Conservation (phyloP, 2,888 invertebrate species). For the Apamea epomidion region DNA sequence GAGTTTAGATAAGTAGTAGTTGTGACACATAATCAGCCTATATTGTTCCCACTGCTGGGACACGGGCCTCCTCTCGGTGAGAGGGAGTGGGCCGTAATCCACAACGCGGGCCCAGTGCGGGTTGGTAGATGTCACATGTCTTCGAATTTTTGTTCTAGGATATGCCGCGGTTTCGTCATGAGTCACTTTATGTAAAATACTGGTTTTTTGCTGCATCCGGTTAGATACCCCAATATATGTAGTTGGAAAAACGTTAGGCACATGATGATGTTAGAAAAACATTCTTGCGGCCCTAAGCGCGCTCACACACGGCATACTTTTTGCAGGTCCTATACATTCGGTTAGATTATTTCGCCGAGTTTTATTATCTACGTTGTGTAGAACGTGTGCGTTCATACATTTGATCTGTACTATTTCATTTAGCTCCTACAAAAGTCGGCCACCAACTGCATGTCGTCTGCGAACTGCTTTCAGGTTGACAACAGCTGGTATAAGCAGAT, state of each 20-base stretch:
- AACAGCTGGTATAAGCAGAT: background rate
- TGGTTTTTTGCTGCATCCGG: background rate
- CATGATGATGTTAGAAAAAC: background rate
- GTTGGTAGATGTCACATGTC: too few species aligned
- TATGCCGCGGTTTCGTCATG: too few species aligned
- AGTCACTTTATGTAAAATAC: background rate
- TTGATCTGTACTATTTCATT: background rate
- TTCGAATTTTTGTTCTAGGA: too few species aligned
- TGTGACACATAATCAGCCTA: background rate
- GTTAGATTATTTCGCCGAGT: background rate
- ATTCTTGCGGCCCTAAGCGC: background rate
- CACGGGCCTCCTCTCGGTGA: too few species aligned
- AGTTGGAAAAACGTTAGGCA: background rate
- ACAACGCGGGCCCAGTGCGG: too few species aligned
- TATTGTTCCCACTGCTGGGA: background rate
- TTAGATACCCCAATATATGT: background rate
- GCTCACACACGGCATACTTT: background rate
- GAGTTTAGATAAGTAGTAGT: too few species aligned
- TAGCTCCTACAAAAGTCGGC: background rate
- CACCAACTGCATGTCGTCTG: too few species aligned
- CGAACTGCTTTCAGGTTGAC: conserved; percentile 1
- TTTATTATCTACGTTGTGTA: background rate
- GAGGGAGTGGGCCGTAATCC: too few species aligned
- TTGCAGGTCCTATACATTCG: background rate
- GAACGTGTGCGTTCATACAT: background rate